Evolutionary conservation across 2,113 vertebrate species (phyloP).

Genomic region (Sphyrna mokarran): DNA sequence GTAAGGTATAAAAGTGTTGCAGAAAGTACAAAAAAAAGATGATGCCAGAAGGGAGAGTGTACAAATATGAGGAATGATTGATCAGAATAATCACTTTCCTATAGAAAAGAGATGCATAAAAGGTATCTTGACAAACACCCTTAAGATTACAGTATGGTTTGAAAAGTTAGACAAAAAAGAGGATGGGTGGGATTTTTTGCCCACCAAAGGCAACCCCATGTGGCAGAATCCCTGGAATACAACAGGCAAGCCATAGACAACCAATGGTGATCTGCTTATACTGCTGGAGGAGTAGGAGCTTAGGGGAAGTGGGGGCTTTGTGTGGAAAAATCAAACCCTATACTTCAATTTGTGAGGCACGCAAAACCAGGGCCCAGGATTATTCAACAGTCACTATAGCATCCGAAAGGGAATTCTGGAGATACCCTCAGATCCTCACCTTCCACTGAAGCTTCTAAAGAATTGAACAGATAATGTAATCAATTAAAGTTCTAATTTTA

Average conservation of each 20-base stretch:
- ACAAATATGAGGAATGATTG: not conserved
- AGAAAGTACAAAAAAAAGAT: not conserved
- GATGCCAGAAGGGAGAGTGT: not conserved
- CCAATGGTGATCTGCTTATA: too few species aligned
- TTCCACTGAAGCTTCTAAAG: too few species aligned
- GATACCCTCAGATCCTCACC: not conserved
- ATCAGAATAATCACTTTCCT: too few species aligned
- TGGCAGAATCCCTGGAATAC: too few species aligned
- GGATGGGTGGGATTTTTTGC: not conserved
- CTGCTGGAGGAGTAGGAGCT: too few species aligned
- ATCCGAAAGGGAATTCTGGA: not conserved
- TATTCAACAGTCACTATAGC: not conserved
- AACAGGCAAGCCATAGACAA: too few species aligned
- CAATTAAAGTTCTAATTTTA: too few species aligned
- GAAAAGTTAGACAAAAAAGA: not conserved
- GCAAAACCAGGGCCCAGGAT: not conserved
- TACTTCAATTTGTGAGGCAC: not conserved
- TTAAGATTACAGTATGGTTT: not conserved
- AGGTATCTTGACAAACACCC: not conserved
- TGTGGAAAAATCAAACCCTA: too few species aligned
- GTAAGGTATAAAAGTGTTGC: not conserved
- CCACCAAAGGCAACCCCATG: too few species aligned
- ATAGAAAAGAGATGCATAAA: not conserved
- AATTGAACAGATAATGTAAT: too few species aligned
- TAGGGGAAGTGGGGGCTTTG: too few species aligned